A percentile compares a stretch with the other conserved stretches of the same genome.
phyloP scores from a whole-genome alignment of 2,888 invertebrate species.

The Eupithecia centaureata region DNA sequence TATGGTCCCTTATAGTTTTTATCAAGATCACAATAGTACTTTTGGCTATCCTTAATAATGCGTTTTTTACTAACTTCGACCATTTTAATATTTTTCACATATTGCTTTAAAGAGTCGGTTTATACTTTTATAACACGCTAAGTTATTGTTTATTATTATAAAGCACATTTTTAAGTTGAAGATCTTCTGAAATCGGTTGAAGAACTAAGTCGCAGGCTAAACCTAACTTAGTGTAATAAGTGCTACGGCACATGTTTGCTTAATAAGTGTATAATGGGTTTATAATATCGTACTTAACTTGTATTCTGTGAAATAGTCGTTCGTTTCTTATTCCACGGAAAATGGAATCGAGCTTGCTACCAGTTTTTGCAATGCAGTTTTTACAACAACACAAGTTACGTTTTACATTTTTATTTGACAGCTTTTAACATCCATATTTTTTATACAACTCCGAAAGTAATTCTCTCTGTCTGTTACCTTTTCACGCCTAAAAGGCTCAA shows the following conservation, averaged over 20 bases:
- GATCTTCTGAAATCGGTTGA: not conserved
- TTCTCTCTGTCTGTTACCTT: too few species aligned
- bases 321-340: constrained; percentile 35
- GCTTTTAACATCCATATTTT: too few species aligned
- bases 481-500: too few species aligned
- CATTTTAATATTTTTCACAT: too few species aligned
- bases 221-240: constrained; percentile 7
- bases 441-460: too few species aligned
- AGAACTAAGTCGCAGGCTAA: constrained; percentile 1
- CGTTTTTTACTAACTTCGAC: too few species aligned
- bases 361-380: constrained; percentile 10
- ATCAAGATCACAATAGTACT: too few species aligned
- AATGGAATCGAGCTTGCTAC: constrained; percentile 31
- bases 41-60: too few species aligned
- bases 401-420: not conserved
- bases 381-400: not conserved
- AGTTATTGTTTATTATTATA: not conserved
- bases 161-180: not conserved
- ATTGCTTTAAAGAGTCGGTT: too few species aligned
- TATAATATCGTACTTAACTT: constrained; percentile 39
- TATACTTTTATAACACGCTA: too few species aligned
- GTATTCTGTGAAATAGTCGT: constrained; percentile 35
- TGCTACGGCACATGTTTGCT: constrained; percentile 23
- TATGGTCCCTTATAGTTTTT: too few species aligned
- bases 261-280: constrained; percentile 36